Conservation (phyloP, 2,888 invertebrate genomes). For the Caenorhabditis imperialis region DNA sequence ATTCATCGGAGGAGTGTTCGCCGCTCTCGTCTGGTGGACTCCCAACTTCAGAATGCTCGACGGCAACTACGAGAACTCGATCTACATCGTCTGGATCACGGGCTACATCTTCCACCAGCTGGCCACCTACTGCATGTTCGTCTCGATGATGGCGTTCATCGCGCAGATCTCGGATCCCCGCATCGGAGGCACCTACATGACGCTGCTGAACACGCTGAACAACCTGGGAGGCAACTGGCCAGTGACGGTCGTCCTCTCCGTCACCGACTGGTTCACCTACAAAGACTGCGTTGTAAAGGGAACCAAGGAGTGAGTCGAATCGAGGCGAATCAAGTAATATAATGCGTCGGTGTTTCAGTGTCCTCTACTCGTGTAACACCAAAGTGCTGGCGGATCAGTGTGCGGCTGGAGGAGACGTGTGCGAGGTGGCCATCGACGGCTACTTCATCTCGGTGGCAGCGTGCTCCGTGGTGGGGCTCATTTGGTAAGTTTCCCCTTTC, state of each 20-base stretch:
- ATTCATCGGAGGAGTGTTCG: slow-evolving; percentile 88
- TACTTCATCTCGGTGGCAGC: slow-evolving; percentile 75
- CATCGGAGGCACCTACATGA: slow-evolving; percentile 98
- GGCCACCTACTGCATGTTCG: slow-evolving; percentile 95
- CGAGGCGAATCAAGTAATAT: not conserved
- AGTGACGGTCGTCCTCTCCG: slow-evolving; percentile 72
- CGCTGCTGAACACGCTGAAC: slow-evolving; percentile 92
- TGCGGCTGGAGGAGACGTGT: slow-evolving; percentile 72
- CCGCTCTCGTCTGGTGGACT: slow-evolving; percentile 88
- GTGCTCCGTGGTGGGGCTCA: slow-evolving; percentile 72
- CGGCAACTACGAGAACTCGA: slow-evolving; percentile 80
- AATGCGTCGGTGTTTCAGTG: slow-evolving; percentile 60
- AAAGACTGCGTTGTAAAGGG: slow-evolving; percentile 75
- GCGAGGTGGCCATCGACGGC: slow-evolving; percentile 73
- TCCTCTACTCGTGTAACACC: slow-evolving; percentile 72
- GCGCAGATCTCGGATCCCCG: slow-evolving; percentile 95
- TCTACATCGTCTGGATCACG: slow-evolving; percentile 85
- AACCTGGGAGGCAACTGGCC: slow-evolving; percentile 99
- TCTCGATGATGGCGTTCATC: slow-evolving; percentile 96
- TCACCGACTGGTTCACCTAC: slow-evolving; percentile 76
- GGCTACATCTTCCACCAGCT: slow-evolving; percentile 94
- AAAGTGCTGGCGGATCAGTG: slow-evolving; percentile 74
- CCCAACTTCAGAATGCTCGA: slow-evolving; percentile 84
- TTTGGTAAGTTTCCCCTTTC: slow-evolving; percentile 69
- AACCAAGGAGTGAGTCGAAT: slow-evolving; percentile 62